phyloP scores from a whole-genome alignment of 1,140 invertebrate species.

The Drosophila fuyamai region DNA sequence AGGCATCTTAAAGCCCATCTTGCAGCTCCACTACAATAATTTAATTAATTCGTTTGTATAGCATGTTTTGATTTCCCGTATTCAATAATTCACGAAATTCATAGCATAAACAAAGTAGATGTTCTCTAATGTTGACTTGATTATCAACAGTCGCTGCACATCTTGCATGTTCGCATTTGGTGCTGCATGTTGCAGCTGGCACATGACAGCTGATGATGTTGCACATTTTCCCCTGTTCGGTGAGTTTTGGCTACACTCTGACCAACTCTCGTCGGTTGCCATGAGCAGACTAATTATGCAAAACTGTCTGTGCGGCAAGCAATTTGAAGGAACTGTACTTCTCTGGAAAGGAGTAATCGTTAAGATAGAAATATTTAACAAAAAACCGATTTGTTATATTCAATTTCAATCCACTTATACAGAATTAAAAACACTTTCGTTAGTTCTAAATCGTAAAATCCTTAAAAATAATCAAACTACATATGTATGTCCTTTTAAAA shows the following conservation, averaged over 20 bases:
- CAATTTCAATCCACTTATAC: too few relatives aligned
- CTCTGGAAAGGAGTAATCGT: neutral
- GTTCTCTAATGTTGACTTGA: conserved; percentile 68
- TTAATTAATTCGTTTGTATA: too few relatives aligned
- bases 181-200: conserved; percentile 66
- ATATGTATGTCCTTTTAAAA: too few relatives aligned
- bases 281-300: conserved; percentile 42
- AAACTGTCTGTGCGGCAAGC: conserved; percentile 4
- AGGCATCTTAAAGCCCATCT: too few relatives aligned
- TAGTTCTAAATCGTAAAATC: too few relatives aligned
- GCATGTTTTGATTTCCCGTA: too few relatives aligned
- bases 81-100: too few relatives aligned
- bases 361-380: neutral
- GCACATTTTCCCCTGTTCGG: conserved; percentile 45
- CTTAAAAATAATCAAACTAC: too few relatives aligned
- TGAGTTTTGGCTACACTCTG: conserved; percentile 14
- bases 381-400: neutral
- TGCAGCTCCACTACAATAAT: too few relatives aligned
- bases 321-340: conserved; percentile 3
- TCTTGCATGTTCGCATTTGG: conserved; percentile 56
- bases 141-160: conserved; percentile 73
- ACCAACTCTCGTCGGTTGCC: conserved; percentile 10
- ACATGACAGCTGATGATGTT: conserved; percentile 70
- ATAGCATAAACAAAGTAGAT: neutral
- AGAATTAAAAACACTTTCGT: too few relatives aligned